Conservation (phyloP, 2,888 invertebrate species). For the Trissoscelio sp. region DNA sequence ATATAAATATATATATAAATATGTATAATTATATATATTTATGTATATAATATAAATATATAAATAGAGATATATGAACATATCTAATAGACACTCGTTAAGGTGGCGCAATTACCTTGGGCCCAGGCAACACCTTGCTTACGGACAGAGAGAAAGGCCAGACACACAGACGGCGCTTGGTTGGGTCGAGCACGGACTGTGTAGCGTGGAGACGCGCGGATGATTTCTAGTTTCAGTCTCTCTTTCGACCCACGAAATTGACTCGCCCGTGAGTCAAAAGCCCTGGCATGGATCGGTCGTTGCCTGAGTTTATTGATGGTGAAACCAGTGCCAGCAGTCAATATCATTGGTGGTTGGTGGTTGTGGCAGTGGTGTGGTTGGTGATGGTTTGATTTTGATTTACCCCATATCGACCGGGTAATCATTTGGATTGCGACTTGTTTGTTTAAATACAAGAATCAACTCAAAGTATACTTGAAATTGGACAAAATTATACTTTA, state of each 20-base stretch:
- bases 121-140: slow-evolving; percentile 84
- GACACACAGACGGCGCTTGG: slow-evolving; percentile 81
- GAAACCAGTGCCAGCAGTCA: slow-evolving; percentile 77
- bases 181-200: slow-evolving; percentile 80
- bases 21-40: slow-evolving; percentile 44
- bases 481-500: slow-evolving; percentile 13
- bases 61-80: slow-evolving; percentile 75
- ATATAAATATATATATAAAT: slow-evolving; percentile 40
- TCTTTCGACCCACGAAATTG: slow-evolving; percentile 73
- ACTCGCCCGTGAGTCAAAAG: slow-evolving; percentile 73
- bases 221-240: slow-evolving; percentile 75
- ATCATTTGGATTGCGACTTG: slow-evolving; percentile 19
- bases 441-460: slow-evolving; percentile 12
- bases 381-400: slow-evolving; percentile 45
- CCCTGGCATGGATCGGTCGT: slow-evolving; percentile 79
- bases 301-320: slow-evolving; percentile 80
- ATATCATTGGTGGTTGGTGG: slow-evolving; percentile 70
- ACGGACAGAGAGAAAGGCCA: slow-evolving; percentile 83
- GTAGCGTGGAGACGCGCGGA: slow-evolving; percentile 77
- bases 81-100: slow-evolving; percentile 83
- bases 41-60: slow-evolving; percentile 31
- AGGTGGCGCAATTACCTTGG: slow-evolving; percentile 84
- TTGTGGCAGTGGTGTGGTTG: slow-evolving; percentile 64
- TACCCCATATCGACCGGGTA: slow-evolving; percentile 25
- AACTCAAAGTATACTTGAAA: slow-evolving; percentile 22